Percentiles rank a stretch among this genome's conserved stretches.
Conservation (phyloP, 2,888 invertebrate species). For the Biston stratarius region DNA sequence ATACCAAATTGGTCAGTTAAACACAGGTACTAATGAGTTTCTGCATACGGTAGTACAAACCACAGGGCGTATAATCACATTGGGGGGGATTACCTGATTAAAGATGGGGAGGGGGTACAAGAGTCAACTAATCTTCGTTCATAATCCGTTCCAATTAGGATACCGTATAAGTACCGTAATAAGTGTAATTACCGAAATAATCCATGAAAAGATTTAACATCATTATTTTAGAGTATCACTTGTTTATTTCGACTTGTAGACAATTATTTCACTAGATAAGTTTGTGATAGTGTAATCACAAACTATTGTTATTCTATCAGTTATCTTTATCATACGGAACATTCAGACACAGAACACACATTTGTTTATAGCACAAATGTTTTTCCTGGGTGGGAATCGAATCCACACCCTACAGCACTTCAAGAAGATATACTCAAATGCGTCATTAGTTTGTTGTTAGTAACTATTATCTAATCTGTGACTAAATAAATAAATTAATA, state of each 20-base stretch:
- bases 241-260: too few species aligned
- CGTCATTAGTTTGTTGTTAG: too few species aligned
- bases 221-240: background rate
- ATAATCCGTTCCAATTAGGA: slow-evolving; percentile 57
- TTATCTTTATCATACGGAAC: too few species aligned
- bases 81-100: slow-evolving; percentile 35
- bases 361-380: too few species aligned
- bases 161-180: slow-evolving; percentile 53
- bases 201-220: slow-evolving; percentile 20
- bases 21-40: slow-evolving; percentile 21
- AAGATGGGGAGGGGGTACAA: slow-evolving; percentile 28
- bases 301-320: too few species aligned
- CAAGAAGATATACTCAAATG: too few species aligned
- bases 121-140: slow-evolving; percentile 51
- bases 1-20: slow-evolving; percentile 26
- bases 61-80: slow-evolving; percentile 20
- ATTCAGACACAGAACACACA: too few species aligned
- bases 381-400: too few species aligned
- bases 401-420: too few species aligned
- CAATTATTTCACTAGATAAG: too few species aligned
- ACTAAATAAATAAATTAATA: background rate
- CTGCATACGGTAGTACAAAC: slow-evolving; percentile 14
- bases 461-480: too few species aligned
- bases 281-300: too few species aligned
- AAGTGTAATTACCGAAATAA: slow-evolving; percentile 49